Evolutionary conservation across 2,888 invertebrate species (phyloP).

Genomic region (Cryptocheilus praepositus): DNA sequence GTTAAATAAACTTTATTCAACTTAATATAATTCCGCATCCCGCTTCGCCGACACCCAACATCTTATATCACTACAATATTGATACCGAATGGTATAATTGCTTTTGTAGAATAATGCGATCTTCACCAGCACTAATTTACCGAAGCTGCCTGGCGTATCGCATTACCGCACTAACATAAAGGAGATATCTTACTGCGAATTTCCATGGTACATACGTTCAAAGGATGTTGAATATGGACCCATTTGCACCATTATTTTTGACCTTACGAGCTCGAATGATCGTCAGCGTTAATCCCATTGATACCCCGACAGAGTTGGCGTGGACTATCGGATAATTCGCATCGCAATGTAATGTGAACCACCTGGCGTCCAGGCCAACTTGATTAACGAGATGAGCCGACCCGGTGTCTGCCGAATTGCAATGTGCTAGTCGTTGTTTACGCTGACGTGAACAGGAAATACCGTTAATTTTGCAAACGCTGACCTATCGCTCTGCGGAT

Average conservation of each 20-base stretch:
- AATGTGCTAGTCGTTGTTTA: slow-evolving; percentile 29
- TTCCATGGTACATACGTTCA: too few species aligned
- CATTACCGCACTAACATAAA: too few species aligned
- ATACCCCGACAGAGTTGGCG: slow-evolving; percentile 38
- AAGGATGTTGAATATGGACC: too few species aligned
- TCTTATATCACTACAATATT: too few species aligned
- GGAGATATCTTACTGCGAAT: too few species aligned
- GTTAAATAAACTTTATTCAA: too few species aligned
- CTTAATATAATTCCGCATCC: too few species aligned
- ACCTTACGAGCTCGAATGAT: slow-evolving; percentile 17
- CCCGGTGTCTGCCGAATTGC: slow-evolving; percentile 21
- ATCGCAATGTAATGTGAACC: slow-evolving; percentile 23
- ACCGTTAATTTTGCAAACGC: not conserved
- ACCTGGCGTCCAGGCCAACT: slow-evolving; percentile 37
- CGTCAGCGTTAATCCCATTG: slow-evolving; percentile 35
- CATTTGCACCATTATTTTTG: not conserved
- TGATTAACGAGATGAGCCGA: slow-evolving; percentile 40
- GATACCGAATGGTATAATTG: too few species aligned
- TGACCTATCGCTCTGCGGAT: not conserved
- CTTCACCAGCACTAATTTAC: too few species aligned
- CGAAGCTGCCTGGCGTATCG: too few species aligned
- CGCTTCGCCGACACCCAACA: too few species aligned
- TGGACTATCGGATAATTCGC: slow-evolving; percentile 14
- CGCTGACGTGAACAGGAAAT: not conserved
- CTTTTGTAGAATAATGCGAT: too few species aligned